Evolutionary conservation across 2,113 vertebrate genomes (phyloP).

Genomic region (Neogobius melanostomus): DNA sequence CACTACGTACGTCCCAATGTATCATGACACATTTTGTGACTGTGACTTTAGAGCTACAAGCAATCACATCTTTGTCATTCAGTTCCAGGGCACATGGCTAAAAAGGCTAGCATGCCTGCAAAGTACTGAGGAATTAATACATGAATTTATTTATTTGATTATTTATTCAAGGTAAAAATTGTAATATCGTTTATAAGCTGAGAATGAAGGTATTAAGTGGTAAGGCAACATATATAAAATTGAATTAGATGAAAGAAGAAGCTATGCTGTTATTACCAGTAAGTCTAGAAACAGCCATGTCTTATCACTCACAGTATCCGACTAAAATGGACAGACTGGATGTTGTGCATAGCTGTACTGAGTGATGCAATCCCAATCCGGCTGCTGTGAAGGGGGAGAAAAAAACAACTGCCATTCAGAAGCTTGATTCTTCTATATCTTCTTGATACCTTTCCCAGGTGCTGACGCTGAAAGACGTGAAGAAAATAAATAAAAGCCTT

Average conservation of each 20-base stretch:
- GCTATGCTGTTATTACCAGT: no score
- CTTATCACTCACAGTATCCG: not conserved
- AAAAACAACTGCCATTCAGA: slow-evolving; percentile 4
- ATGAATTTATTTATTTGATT: no score
- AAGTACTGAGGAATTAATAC: no score
- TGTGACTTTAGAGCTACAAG: no score
- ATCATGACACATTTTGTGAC: no score
- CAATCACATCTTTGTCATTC: no score
- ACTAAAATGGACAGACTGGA: not conserved
- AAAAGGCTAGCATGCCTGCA: not conserved
- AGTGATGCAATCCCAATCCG: slow-evolving; percentile 1
- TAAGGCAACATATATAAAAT: no score
- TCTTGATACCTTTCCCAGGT: slow-evolving; percentile 4
- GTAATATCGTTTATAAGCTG: no score
- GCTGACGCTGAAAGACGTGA: not conserved
- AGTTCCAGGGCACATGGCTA: not conserved
- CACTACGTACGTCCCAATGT: not conserved
- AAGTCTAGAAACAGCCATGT: no score
- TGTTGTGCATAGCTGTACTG: not conserved
- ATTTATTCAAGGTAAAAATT: no score
- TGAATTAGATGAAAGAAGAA: no score
- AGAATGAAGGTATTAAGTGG: no score
- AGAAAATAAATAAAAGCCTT: slow-evolving; percentile 1
- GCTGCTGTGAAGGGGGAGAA: not conserved
- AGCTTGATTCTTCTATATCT: slow-evolving; percentile 15